A percentile compares a stretch with the other conserved stretches of the same genome.
Conservation (phyloP, 2,797 vertebrate species). For the Enteromius fasciolatus region DNA sequence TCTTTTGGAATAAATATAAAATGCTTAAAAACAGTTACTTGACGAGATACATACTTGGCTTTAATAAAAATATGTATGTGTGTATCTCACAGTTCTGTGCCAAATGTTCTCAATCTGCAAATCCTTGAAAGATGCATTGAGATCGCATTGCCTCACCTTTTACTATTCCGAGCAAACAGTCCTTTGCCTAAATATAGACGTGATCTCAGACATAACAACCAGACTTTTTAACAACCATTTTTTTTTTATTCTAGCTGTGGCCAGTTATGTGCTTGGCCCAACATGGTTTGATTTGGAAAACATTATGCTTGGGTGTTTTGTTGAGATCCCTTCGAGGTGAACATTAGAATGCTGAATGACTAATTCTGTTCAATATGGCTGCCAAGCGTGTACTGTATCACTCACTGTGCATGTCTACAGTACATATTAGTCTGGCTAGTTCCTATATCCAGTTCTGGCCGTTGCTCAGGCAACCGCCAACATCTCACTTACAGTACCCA, state of each 20-base stretch:
- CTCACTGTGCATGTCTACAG: conserved; percentile 59
- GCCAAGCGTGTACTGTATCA: conserved; percentile 57
- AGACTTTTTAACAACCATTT: conserved; percentile 17
- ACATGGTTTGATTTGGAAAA: conserved; percentile 16
- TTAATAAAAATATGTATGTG: too few relatives aligned
- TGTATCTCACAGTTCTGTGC: background rate
- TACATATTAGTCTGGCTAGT: conserved; percentile 60
- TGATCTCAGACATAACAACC: conserved; percentile 21
- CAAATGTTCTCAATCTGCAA: background rate
- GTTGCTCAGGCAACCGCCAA: conserved; percentile 77
- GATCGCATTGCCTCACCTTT: background rate
- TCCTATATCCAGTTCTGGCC: conserved; percentile 67
- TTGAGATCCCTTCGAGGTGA: conserved; percentile 38
- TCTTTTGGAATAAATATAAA: too few relatives aligned
- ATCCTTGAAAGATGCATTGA: background rate
- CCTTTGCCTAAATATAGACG: conserved; percentile 44
- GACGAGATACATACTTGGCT: too few relatives aligned
- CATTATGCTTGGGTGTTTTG: conserved; percentile 23
- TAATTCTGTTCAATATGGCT: conserved; percentile 62
- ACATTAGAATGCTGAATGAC: conserved; percentile 60
- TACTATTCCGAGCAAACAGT: conserved; percentile 34
- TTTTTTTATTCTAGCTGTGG: conserved; percentile 17
- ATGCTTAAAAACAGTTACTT: too few relatives aligned
- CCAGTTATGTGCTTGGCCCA: conserved; percentile 17
- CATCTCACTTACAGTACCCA: conserved; percentile 53